These are phyloP conservation scores for Pipistrellus pygmaeus DNA, from an alignment of 2,797 vertebrate genomes.

Conservation along the genomic window DNA sequence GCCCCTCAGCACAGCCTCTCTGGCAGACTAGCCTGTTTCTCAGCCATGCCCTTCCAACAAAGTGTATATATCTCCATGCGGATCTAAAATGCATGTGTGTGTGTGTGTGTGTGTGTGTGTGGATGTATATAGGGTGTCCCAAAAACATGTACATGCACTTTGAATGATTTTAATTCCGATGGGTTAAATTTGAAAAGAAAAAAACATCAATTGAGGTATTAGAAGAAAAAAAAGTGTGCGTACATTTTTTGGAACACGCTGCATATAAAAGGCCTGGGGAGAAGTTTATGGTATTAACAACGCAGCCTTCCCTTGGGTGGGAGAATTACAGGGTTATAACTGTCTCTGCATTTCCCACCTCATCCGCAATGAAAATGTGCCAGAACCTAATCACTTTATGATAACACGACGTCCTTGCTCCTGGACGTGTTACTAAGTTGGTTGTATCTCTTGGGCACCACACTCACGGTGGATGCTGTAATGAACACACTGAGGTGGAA, in stretches of 20 bases:
- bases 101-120: too few relatives aligned
- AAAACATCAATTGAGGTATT: too few relatives aligned
- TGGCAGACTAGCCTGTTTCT: neutral
- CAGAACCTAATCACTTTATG: neutral
- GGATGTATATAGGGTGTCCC: too few relatives aligned
- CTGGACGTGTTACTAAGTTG: neutral
- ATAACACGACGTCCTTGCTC: accelerated
- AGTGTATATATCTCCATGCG: too few relatives aligned
- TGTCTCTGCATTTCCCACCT: neutral
- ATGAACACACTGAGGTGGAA: accelerated
- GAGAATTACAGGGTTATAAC: neutral
- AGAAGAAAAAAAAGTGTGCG: too few relatives aligned
- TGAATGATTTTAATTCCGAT: too few relatives aligned
- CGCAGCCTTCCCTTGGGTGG: too few relatives aligned
- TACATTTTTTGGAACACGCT: too few relatives aligned
- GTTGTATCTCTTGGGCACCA: accelerated
- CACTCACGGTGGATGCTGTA: neutral
- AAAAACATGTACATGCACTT: too few relatives aligned
- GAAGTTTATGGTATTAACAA: neutral
- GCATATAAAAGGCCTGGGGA: neutral
- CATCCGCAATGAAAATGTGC: neutral
- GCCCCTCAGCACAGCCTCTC: neutral
- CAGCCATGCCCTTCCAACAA: neutral
- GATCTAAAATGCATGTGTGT: too few relatives aligned
- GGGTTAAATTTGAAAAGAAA: too few relatives aligned